These are phyloP conservation scores for Mustelus asterias DNA, from an alignment of 2,113 vertebrate genomes.

Conservation along the genomic window DNA sequence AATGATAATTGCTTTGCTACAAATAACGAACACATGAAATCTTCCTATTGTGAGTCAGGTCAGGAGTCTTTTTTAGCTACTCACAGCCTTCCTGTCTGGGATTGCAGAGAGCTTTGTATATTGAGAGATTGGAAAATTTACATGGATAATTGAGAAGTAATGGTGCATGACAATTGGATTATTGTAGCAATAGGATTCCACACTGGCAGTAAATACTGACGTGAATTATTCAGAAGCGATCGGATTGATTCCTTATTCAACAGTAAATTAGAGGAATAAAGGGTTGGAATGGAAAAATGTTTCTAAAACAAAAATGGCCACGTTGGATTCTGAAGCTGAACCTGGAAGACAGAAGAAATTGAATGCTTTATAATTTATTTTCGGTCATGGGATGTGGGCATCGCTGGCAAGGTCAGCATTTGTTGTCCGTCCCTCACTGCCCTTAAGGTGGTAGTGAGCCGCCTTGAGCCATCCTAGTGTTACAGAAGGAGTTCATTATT, in stretches of 20 bases:
- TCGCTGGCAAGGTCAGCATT: not conserved
- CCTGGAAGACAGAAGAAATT: not conserved
- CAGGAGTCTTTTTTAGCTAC: not conserved
- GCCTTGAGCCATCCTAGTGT: not conserved
- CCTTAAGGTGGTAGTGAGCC: not conserved
- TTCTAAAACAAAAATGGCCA: not conserved
- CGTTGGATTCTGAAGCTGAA: not conserved
- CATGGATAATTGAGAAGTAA: not conserved
- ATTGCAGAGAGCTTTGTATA: not conserved
- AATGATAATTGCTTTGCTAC: not conserved
- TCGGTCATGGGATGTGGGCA: not conserved
- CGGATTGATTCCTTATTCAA: not conserved
- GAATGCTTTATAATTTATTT: not conserved
- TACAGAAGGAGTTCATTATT: not conserved
- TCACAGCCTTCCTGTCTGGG: not conserved
- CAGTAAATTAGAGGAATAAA: not conserved
- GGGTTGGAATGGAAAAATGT: not conserved
- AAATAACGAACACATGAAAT: not conserved
- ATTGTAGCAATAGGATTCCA: not conserved
- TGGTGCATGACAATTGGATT: not conserved
- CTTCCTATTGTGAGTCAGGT: not conserved
- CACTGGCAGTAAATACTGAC: not conserved
- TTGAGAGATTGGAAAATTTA: not conserved
- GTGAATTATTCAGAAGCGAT: not conserved
- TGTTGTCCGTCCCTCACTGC: not conserved